Evolutionary conservation across 2,113 vertebrate species (phyloP), one percentile per base, ranked within the genome.

Genomic region (Stictonetta naevosa): DNA sequence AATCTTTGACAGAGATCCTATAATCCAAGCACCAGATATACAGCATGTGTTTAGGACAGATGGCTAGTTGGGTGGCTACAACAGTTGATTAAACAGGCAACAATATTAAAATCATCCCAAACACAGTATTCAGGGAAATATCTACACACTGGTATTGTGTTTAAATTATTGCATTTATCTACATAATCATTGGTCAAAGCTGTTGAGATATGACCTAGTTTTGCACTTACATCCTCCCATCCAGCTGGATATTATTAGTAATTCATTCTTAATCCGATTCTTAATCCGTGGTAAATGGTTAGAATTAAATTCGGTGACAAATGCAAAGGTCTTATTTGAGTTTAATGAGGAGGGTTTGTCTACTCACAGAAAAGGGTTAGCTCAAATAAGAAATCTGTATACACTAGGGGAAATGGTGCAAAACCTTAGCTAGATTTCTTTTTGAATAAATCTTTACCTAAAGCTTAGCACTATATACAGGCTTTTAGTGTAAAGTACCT

Each of bases 221-320:
- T 86, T 94, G 20, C 64, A 77, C 12, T 67, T 63, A 14, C 10
- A 92, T 74, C 72, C 55, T 90, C 80, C 44, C 76, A 79, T 64
- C 46, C 96, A 88, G 72, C 13, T 92, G 84, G 55, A 50, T 74
- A 71, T 73, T 80, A 31, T 59, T 73, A 59, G n/a, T 87, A 94
- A 96, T 90, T 77, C 78, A 56, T 74, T 94, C 52, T 92, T 96
- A 93, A 96, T 95, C 92, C 0, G 8, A 74, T 71, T 83, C 63
- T 88, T 94, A 96, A 96, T 92, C 72, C 25, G 2, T 60, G 33
- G 60, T 81, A 93, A 96, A 91, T 89, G 36, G 60, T 75, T 75
- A 90, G 88, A 92, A 95, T 74, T 93, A 90, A 88, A 93, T 78
- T 75, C 29, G 83, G 68, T 83, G 68, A 69, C 86, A 56, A 2